A percentile compares a stretch with the other conserved stretches of the same genome.
Conservation (phyloP, 1,140 invertebrate genomes). For the Pachypsylla venusta region DNA sequence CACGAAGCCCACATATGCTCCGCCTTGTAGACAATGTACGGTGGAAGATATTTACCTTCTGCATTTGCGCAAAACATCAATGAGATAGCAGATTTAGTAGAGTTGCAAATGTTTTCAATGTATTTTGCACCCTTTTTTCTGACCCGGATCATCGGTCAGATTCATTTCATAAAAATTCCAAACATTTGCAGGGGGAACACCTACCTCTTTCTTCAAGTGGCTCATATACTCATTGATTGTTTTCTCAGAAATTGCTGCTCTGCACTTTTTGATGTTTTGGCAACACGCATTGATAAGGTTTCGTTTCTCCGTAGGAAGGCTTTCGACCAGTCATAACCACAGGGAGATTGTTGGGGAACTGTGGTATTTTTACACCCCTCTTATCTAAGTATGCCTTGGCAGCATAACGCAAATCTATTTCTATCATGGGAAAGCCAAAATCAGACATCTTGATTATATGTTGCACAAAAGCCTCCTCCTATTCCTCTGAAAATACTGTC, state of each 20-base stretch:
- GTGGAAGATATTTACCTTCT: conserved; percentile 23
- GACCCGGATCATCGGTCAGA: conserved; percentile 28
- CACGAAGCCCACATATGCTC: conserved; percentile 29
- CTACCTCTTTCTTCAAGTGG: conserved; percentile 25
- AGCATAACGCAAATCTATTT: neutral
- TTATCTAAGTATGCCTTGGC: conserved; percentile 22
- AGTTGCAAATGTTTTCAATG: conserved; percentile 19
- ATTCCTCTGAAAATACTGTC: conserved; percentile 2
- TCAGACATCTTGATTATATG: conserved; percentile 12
- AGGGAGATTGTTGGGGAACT: conserved; percentile 26
- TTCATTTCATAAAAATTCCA: conserved; percentile 34
- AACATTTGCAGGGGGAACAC: conserved; percentile 28
- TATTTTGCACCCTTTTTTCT: conserved; percentile 21
- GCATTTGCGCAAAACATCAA: conserved; percentile 22
- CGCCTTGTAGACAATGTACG: conserved; percentile 31
- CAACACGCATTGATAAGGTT: conserved; percentile 20
- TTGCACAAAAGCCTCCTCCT: conserved; percentile 12
- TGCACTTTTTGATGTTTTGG: conserved; percentile 26
- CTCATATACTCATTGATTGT: conserved; percentile 24
- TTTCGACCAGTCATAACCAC: conserved; percentile 25
- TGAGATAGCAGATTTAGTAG: conserved; percentile 16
- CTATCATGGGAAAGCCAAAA: conserved; percentile 9
- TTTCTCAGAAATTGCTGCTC: conserved; percentile 19
- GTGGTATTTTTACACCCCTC: conserved; percentile 13
- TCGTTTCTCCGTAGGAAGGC: conserved; percentile 24